Evolutionary conservation across 2,888 invertebrate species (phyloP), one percentile per base, ranked within the genome.

Genomic region (Synergus japonicus): DNA sequence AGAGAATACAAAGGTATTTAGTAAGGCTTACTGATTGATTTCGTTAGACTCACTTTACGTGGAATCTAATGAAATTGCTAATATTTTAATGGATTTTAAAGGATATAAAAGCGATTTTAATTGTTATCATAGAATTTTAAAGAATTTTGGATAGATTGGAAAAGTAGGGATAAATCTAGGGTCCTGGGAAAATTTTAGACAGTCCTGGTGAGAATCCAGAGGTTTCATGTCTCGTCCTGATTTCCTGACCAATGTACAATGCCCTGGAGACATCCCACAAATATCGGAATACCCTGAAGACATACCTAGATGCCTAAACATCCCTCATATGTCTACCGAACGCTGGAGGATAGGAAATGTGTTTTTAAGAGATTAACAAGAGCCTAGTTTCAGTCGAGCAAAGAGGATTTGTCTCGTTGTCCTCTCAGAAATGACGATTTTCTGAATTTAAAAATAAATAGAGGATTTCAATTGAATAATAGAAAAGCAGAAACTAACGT

Each of bases 371-470:
- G 73, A 73, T 73, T 73, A 73, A 41, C 54, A 54, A 73, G 54
- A 73, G 54, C 54, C 37, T 73, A 29, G 37, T 54, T 73, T 73
- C 73, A 73, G 54, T 54, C 54, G 15, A 49, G 73, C 73, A 73
- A 37, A 73, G 49, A 73, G 54, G 73, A 73, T 73, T 73, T 73
- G 54, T 73, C 29, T 54, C n/a, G 73, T 73, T 54, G 54, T 37
- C 29, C 54, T 37, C n/a, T n/a, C n/a, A 73, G 54, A n/a, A 73
- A 54, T 73, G 73, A 73, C 54, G 54, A 49, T 73, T 73, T 73
- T 73, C 73, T 37, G 37, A 73, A 73, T n/a, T 73, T 73, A 54
- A 54, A 73, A 73, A 73, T 73, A 73, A 73, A 73, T 54, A 73
- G 22, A 10, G 37, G 73, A 37, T 54, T 73, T 41, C 10, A 37